Conservation (phyloP, 2,888 invertebrate species). For the Siphonodentalium dalli region DNA sequence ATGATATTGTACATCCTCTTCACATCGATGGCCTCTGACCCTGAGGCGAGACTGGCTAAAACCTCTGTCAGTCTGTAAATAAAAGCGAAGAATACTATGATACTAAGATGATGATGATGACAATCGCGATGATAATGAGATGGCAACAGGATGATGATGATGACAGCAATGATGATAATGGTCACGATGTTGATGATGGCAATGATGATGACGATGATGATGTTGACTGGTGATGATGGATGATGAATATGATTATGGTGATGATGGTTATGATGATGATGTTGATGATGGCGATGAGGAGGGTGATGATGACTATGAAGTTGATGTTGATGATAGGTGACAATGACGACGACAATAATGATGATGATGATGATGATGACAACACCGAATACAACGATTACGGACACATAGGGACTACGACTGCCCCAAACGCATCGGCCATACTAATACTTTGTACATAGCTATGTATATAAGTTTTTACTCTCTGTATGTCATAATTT, state of each 20-base stretch:
- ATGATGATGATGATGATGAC: conserved; percentile 3
- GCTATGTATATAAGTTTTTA: too few species aligned
- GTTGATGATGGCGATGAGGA: conserved; percentile 1
- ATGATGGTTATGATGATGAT: conserved; percentile 6
- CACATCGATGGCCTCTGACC: conserved; percentile 73
- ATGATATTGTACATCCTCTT: conserved; percentile 77
- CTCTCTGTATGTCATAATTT: too few species aligned
- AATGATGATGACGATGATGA: conserved; percentile 1
- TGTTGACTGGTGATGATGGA: not conserved
- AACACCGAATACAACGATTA: not conserved
- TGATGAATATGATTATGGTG: conserved; percentile 1
- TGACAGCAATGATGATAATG: conserved; percentile 2
- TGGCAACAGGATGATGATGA: conserved; percentile 1
- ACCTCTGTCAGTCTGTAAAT: conserved; percentile 64
- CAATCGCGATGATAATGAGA: not conserved
- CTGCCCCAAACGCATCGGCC: too few species aligned
- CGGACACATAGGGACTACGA: not conserved
- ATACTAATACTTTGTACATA: too few species aligned
- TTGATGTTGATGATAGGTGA: not conserved
- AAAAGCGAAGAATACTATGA: conserved; percentile 66
- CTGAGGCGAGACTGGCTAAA: conserved; percentile 40
- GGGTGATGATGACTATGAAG: conserved; percentile 1
- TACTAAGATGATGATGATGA: conserved; percentile 1
- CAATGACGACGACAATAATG: not conserved
- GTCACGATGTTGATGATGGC: conserved; percentile 66